Evolutionary conservation across 1,140 invertebrate genomes (phyloP).

Genomic region (Drosophila sp.): DNA sequence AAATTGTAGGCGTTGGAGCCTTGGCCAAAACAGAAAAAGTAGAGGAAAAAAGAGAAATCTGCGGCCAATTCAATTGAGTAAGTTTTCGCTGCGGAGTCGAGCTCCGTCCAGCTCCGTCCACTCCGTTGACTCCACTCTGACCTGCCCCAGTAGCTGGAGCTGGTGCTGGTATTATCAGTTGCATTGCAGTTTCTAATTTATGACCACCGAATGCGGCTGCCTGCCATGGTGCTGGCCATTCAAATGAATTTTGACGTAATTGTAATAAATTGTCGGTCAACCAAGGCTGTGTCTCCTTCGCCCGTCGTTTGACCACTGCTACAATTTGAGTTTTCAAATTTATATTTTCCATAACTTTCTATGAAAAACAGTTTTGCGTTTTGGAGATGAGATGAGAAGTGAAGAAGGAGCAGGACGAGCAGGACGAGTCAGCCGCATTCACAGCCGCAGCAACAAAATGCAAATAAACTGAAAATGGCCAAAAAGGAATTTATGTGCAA

Average conservation of each 20-base stretch:
- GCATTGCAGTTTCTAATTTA: slow-evolving; percentile 76
- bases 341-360: slow-evolving; percentile 56
- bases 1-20: neutral
- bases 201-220: slow-evolving; percentile 45
- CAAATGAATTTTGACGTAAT: slow-evolving; percentile 80
- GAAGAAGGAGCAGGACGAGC: neutral
- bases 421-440: neutral
- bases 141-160: neutral
- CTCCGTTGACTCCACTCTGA: slow-evolving; percentile 14
- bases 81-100: slow-evolving; percentile 24
- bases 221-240: slow-evolving; percentile 42
- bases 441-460: slow-evolving; percentile 37
- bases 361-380: slow-evolving; percentile 22
- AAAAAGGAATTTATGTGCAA: slow-evolving; percentile 43
- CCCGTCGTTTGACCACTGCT: slow-evolving; percentile 1
- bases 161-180: slow-evolving; percentile 59
- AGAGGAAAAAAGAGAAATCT: slow-evolving; percentile 24
- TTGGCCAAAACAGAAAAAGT: slow-evolving; percentile 30
- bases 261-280: slow-evolving; percentile 80
- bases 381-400: neutral
- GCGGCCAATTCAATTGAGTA: slow-evolving; percentile 62
- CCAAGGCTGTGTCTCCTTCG: slow-evolving; percentile 30
- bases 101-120: neutral
- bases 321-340: slow-evolving; percentile 42
- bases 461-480: slow-evolving; percentile 35